phyloP scores from a whole-genome alignment of 2,797 vertebrate species.

The Pipistrellus kuhlii region DNA sequence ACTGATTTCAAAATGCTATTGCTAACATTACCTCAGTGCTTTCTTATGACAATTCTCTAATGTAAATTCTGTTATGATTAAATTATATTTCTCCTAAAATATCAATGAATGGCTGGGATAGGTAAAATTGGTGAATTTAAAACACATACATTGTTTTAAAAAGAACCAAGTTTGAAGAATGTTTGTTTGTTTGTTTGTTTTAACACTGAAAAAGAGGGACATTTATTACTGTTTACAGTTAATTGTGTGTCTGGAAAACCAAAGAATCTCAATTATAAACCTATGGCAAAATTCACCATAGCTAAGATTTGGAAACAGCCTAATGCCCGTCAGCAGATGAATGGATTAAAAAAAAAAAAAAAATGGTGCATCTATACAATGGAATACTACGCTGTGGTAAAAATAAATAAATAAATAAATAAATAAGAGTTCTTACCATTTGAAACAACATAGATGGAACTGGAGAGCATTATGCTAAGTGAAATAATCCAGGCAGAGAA shows the following conservation, averaged over 20 bases:
- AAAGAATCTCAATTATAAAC: not conserved
- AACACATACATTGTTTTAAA: not conserved
- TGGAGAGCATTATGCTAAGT: too few species aligned
- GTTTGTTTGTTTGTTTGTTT: not conserved
- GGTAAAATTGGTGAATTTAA: not conserved
- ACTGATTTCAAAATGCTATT: not conserved
- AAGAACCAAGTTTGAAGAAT: not conserved
- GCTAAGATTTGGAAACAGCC: too few species aligned
- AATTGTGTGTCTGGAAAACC: not conserved
- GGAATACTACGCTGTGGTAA: too few species aligned
- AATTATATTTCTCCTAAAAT: not conserved
- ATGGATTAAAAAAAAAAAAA: too few species aligned
- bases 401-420: too few species aligned
- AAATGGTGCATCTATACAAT: too few species aligned
- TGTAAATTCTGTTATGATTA: not conserved
- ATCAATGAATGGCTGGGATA: not conserved
- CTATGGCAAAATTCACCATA: not conserved
- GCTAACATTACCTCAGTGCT: not conserved
- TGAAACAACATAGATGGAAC: too few species aligned
- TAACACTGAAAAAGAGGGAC: not conserved
- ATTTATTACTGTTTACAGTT: not conserved
- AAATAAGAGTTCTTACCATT: too few species aligned
- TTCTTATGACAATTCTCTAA: not conserved
- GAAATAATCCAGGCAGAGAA: too few species aligned
- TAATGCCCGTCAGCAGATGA: too few species aligned